Conservation (phyloP, 2,888 invertebrate genomes). For the Archips crataeganus region DNA sequence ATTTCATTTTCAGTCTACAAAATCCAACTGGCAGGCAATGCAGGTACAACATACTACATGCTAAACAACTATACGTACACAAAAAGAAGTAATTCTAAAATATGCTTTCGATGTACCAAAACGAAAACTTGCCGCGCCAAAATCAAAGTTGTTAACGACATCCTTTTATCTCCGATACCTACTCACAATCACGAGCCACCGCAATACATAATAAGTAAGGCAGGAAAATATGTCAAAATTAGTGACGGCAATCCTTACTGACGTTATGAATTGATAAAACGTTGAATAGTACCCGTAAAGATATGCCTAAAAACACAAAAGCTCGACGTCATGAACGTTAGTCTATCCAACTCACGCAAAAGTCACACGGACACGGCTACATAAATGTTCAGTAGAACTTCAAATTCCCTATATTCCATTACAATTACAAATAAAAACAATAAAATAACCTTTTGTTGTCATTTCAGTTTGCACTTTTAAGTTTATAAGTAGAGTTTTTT, state of each 20-base stretch:
- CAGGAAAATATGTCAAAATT: slow-evolving; percentile 6
- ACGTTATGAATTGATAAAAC: neutral
- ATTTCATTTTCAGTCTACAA: neutral
- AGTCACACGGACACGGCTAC: too few relatives aligned
- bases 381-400: too few relatives aligned
- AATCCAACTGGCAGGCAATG: neutral
- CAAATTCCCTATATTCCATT: too few relatives aligned
- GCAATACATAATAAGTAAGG: neutral
- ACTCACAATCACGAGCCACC: slow-evolving; percentile 1
- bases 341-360: too few relatives aligned
- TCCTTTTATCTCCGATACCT: neutral
- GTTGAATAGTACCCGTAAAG: too few relatives aligned
- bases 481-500: too few relatives aligned
- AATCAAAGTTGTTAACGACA: neutral
- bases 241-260: neutral
- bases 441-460: too few relatives aligned
- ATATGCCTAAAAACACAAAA: too few relatives aligned
- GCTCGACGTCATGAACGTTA: too few relatives aligned
- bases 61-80: neutral
- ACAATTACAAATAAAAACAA: too few relatives aligned
- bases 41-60: neutral
- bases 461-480: too few relatives aligned
- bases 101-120: neutral
- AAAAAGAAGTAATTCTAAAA: neutral
- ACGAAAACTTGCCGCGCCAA: slow-evolving; percentile 4